Conservation (phyloP, 2,888 invertebrate genomes). For the Carpatolechia fugitivella region DNA sequence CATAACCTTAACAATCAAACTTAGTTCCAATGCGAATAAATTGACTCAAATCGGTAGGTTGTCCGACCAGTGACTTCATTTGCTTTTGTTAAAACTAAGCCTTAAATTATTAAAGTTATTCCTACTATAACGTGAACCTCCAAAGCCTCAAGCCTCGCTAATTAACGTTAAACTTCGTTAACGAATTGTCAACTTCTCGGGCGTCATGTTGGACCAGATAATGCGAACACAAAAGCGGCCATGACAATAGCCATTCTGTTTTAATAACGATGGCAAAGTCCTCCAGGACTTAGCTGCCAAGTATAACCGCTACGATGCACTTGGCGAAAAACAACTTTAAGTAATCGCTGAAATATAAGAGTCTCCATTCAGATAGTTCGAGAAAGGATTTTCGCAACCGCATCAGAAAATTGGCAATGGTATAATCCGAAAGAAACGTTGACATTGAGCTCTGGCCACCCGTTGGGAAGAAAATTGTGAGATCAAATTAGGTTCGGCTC, state of each 20-base stretch:
- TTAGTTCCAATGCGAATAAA: too few relatives aligned
- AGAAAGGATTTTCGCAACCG: constrained; percentile 25
- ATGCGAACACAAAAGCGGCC: constrained; percentile 51
- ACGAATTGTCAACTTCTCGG: constrained; percentile 14
- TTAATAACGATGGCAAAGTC: constrained; percentile 64
- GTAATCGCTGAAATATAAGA: constrained; percentile 7
- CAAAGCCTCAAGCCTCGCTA: neutral
- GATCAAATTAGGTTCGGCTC: constrained; percentile 66
- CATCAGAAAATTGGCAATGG: constrained; percentile 39
- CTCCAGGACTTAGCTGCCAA: constrained; percentile 44
- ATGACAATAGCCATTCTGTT: constrained; percentile 61
- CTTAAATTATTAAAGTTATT: neutral
- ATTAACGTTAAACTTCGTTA: constrained; percentile 5
- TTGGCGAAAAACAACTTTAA: constrained; percentile 34
- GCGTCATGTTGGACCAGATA: constrained; percentile 33
- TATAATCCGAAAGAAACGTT: constrained; percentile 63
- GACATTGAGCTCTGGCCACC: constrained; percentile 61
- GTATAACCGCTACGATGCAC: constrained; percentile 64
- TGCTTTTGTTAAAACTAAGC: too few relatives aligned
- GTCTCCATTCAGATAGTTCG: neutral
- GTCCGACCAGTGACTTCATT: too few relatives aligned
- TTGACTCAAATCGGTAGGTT: too few relatives aligned
- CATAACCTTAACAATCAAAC: too few relatives aligned
- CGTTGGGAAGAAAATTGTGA: constrained; percentile 64
- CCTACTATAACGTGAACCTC: constrained; percentile 19